phyloP scores from a whole-genome alignment of 2,888 invertebrate genomes.

The Caenorhabditis macrosperma region DNA sequence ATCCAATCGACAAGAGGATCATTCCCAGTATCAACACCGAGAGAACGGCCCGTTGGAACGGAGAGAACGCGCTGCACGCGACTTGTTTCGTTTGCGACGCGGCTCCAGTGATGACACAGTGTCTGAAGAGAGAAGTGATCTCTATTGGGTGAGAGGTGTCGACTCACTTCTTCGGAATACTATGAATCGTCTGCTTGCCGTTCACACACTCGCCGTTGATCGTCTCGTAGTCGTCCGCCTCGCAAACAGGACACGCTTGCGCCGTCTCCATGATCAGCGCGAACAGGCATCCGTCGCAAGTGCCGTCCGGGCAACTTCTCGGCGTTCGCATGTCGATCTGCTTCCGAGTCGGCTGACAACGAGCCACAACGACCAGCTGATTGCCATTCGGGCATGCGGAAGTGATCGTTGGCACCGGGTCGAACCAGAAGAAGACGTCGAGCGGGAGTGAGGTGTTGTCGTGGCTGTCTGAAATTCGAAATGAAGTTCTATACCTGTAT shows the following conservation, averaged over 20 bases:
- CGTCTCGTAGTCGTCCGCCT: conserved; percentile 82
- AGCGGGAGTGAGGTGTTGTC: conserved; percentile 68
- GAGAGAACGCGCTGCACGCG: conserved; percentile 60
- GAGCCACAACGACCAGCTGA: conserved; percentile 83
- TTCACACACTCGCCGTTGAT: conserved; percentile 83
- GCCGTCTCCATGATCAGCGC: conserved; percentile 76
- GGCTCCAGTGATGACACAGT: conserved; percentile 80
- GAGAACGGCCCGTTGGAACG: conserved; percentile 48
- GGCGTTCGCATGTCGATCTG: conserved; percentile 71
- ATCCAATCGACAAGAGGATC: conserved; percentile 34
- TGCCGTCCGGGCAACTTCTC: conserved; percentile 81
- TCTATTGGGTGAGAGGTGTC: neutral
- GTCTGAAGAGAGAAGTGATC: too few species aligned
- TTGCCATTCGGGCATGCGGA: conserved; percentile 83
- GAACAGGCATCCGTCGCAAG: conserved; percentile 85
- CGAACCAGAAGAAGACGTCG: conserved; percentile 78
- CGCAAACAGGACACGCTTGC: conserved; percentile 83
- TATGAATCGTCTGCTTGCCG: conserved; percentile 83
- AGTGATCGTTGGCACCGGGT: conserved; percentile 48
- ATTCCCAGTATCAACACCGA: conserved; percentile 41
- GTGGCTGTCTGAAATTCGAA: conserved; percentile 59
- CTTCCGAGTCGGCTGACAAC: conserved; percentile 81
- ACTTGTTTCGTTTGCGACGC: conserved; percentile 50
- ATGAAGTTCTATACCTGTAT: too few species aligned
- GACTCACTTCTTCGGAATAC: conserved; percentile 81